These are phyloP conservation scores for Eublepharis macularius DNA, from an alignment of 2,113 vertebrate genomes.

Conservation along the genomic window DNA sequence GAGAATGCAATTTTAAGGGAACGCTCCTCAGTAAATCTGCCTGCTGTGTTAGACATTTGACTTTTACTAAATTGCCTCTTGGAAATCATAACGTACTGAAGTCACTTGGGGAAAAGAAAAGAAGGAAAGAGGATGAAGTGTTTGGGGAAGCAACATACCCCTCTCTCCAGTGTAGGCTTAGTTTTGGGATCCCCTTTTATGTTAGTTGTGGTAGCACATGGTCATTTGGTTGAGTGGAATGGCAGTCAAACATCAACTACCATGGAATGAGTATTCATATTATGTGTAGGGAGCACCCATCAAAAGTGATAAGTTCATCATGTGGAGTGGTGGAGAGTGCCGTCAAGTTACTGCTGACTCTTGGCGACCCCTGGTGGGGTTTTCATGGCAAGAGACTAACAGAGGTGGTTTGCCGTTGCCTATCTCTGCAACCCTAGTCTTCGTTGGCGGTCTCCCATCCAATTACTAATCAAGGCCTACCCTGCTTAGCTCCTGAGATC, in stretches of 20 bases:
- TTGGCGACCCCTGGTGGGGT: too few species aligned
- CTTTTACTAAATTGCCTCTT: background rate
- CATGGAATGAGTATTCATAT: background rate
- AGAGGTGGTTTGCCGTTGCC: too few species aligned
- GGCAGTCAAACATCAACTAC: background rate
- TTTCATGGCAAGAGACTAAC: too few species aligned
- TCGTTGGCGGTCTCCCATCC: too few species aligned
- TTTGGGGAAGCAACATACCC: background rate
- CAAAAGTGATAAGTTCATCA: background rate
- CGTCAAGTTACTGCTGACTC: too few species aligned
- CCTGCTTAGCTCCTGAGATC: too few species aligned
- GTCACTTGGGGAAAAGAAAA: background rate
- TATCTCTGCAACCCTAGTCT: too few species aligned
- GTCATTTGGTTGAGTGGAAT: background rate
- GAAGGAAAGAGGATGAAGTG: background rate
- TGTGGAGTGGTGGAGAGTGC: too few species aligned
- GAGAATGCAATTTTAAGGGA: slow-evolving; percentile 17
- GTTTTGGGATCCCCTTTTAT: background rate
- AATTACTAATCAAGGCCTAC: too few species aligned
- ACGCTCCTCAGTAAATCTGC: background rate
- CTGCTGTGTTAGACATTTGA: background rate
- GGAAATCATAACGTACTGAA: background rate
- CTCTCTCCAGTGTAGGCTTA: background rate
- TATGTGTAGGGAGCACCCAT: background rate
- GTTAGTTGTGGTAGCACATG: too few species aligned